Conservation (phyloP, 2,888 invertebrate species). For the Chrysomela aeneicollis region DNA sequence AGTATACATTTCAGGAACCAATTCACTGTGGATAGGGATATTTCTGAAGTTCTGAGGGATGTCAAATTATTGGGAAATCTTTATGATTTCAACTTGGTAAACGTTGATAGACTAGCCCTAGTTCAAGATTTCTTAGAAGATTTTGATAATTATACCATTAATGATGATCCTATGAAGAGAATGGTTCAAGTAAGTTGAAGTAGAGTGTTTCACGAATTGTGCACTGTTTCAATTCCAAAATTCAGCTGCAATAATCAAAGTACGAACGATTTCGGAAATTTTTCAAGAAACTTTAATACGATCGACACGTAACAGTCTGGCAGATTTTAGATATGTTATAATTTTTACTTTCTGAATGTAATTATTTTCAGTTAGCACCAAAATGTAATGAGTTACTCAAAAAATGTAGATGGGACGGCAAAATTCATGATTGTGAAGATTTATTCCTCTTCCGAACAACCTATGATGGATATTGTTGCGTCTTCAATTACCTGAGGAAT, state of each 20-base stretch:
- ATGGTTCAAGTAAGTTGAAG: conserved; percentile 24
- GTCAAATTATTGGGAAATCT: conserved; percentile 51
- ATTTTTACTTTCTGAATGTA: too few relatives aligned
- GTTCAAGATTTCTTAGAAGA: conserved; percentile 41
- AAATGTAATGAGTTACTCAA: conserved; percentile 64
- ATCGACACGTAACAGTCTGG: too few relatives aligned
- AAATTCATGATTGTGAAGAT: conserved; percentile 56
- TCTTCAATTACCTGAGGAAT: conserved; percentile 46
- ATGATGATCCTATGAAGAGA: conserved; percentile 18
- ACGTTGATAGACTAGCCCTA: conserved; percentile 22
- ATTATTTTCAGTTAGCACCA: conserved; percentile 53
- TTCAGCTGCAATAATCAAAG: too few relatives aligned
- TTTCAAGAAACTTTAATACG: too few relatives aligned
- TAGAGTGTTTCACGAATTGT: background rate
- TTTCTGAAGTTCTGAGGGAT: conserved; percentile 28
- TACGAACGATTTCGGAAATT: too few relatives aligned
- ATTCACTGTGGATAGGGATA: conserved; percentile 13
- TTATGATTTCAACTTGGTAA: conserved; percentile 46
- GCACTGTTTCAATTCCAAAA: too few relatives aligned
- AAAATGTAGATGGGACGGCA: conserved; percentile 63
- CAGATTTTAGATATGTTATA: too few relatives aligned
- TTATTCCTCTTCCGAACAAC: conserved; percentile 64
- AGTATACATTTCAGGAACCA: conserved; percentile 24
- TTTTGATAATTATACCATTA: conserved; percentile 27
- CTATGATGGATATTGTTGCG: conserved; percentile 67